phyloP scores from a whole-genome alignment of 2,888 invertebrate genomes.

The Lottia scabra region DNA sequence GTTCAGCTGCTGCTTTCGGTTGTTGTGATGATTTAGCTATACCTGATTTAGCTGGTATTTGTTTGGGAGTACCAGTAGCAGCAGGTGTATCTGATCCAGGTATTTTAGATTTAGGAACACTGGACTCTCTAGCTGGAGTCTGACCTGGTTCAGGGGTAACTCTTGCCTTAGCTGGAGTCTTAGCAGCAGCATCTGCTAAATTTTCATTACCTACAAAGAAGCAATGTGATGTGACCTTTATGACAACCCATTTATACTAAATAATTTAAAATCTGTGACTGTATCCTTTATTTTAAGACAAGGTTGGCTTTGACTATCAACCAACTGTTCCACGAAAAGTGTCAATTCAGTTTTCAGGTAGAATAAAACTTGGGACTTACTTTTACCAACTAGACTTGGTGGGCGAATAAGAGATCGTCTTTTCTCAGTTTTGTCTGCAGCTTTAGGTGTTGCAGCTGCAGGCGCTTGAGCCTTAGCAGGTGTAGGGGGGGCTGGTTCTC shows the following conservation, averaged over 20 bases:
- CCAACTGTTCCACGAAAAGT: no score
- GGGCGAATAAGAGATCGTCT: slow-evolving; percentile 59
- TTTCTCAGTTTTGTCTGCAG: slow-evolving; percentile 31
- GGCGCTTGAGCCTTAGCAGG: slow-evolving; percentile 32
- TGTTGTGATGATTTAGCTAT: slow-evolving; percentile 9
- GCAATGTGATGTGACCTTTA: no score
- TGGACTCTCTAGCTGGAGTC: slow-evolving; percentile 14
- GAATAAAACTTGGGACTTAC: slow-evolving; percentile 35
- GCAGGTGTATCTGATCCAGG: slow-evolving; percentile 19
- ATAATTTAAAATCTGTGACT: no score
- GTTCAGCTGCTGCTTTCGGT: slow-evolving; percentile 12
- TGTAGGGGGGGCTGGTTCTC: slow-evolving; percentile 32
- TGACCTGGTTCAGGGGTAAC: slow-evolving; percentile 26
- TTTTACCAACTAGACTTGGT: slow-evolving; percentile 60
- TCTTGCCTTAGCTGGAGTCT: slow-evolving; percentile 35
- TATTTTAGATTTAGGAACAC: slow-evolving; percentile 19
- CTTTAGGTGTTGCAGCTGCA: slow-evolving; percentile 28
- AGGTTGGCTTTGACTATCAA: no score
- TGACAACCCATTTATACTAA: no score
- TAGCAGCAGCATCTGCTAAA: slow-evolving; percentile 37
- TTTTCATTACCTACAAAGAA: slow-evolving; percentile 50
- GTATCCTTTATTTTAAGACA: no score
- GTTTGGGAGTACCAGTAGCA: neutral
- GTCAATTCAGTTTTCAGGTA: neutral
- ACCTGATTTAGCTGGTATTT: neutral